Conservation (phyloP, 2,888 invertebrate species). For the Penaeus monodon region DNA sequence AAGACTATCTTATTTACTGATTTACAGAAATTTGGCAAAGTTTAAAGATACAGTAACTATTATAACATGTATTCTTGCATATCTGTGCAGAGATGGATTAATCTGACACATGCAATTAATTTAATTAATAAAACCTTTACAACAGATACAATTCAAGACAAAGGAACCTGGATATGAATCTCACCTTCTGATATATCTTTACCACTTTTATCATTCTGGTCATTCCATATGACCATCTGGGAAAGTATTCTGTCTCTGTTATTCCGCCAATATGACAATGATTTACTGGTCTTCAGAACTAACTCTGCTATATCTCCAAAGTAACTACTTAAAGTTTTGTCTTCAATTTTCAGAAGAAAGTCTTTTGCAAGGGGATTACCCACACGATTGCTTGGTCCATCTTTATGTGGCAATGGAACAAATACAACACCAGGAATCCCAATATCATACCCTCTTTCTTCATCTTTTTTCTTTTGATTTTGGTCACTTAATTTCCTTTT, state of each 20-base stretch:
- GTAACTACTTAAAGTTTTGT: slow-evolving; percentile 80
- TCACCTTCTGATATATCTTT: not conserved
- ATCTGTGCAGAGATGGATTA: no score
- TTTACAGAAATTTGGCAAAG: no score
- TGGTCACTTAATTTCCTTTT: not conserved
- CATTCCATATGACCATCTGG: slow-evolving; percentile 85
- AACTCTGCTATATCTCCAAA: slow-evolving; percentile 80
- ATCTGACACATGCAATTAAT: no score
- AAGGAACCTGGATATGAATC: not conserved
- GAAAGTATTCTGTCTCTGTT: slow-evolving; percentile 86
- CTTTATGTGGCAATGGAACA: slow-evolving; percentile 87
- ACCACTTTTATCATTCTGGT: slow-evolving; percentile 70
- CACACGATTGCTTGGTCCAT: slow-evolving; percentile 85
- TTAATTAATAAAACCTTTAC: no score
- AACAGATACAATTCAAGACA: no score
- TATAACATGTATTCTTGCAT: no score
- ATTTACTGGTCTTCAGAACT: slow-evolving; percentile 81
- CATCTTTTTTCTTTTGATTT: not conserved
- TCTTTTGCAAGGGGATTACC: slow-evolving; percentile 96
- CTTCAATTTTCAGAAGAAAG: slow-evolving; percentile 91
- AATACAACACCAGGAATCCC: slow-evolving; percentile 80
- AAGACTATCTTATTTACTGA: no score
- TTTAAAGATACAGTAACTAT: no score
- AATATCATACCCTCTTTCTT: slow-evolving; percentile 35
- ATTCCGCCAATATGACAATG: slow-evolving; percentile 95